Evolutionary conservation across 30 jellyfish, hydroid and myxozoan species (phyloP), one percentile per base, ranked within the genome.

Genomic region (Mastigias papua): DNA sequence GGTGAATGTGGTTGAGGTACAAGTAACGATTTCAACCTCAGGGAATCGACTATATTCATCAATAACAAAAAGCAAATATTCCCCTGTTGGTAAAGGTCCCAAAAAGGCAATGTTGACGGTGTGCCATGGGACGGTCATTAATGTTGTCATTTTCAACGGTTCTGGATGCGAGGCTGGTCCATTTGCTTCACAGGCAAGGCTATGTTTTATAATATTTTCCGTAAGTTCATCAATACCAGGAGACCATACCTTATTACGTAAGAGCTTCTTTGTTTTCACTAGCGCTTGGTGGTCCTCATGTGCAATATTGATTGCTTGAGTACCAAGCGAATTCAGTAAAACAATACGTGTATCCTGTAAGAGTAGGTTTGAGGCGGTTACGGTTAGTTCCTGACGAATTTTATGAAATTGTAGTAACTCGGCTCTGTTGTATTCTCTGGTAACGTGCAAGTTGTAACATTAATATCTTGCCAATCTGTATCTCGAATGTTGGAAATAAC

Each of bases 401-500:
- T 54, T 19, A 54, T 11, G 67, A 19, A 54, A 54, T 54, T 54
- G 67, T 3, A 54, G 67, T 16, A 11, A 21, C 27, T 54, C 67
- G 9, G 67, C 67, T 54, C 0, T 54, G 67, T 19, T 54, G 27
- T 5, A 54, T 54, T 54, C 7, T 10, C 27, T 54, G 67, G 27
- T 54, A 54, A 19, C 26, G 67, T 21, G 27, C 25, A 3, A 21
- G 17, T 54, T 54, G 9, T 11, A 54, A 5, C 27, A 16, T 54
- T 11, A 46, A 46, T 46, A 46, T 46, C 60, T 16, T 46, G 60
- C 60, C 60, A 46, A 32, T 69, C 33, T 21, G 68, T 72, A 72
- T 72, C 68, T 27, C 83, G 70, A 72, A 72, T 72, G 37, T 72
- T 72, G 34, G 68, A 72, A 72, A 72, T 72, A 72, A 72, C 83